A percentile compares a stretch with the other conserved stretches of the same genome.
Conservation (phyloP, 30 jellyfish, hydroid and myxozoan species). For the Cassiopea andromeda region DNA sequence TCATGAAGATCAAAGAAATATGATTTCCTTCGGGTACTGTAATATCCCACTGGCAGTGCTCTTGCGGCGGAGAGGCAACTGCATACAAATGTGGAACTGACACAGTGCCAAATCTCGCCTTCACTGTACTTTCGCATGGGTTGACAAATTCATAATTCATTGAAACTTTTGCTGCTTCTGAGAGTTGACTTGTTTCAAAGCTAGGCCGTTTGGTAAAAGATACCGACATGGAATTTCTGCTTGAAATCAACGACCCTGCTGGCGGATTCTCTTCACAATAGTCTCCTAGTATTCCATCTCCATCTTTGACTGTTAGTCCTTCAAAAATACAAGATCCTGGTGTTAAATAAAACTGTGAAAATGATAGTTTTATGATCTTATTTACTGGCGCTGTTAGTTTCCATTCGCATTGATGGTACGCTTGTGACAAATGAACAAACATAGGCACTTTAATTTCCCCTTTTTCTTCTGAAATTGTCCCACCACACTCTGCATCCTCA, state of each 20-base stretch:
- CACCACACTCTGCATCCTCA: constrained; percentile 85
- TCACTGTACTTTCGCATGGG: constrained; percentile 69
- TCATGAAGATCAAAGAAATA: constrained; percentile 52
- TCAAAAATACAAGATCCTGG: constrained; percentile 88
- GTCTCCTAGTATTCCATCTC: constrained; percentile 73
- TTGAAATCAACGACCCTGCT: constrained; percentile 61
- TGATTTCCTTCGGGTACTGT: constrained; percentile 68
- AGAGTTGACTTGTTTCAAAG: constrained; percentile 9
- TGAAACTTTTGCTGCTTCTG: constrained; percentile 45
- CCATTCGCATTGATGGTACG: constrained; percentile 80
- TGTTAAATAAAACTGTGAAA: constrained; percentile 72
- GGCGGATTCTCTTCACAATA: constrained; percentile 95
- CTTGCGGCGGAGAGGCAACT: background rate
- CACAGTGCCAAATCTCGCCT: constrained; percentile 75
- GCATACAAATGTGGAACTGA: constrained; percentile 37
- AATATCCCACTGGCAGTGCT: constrained; percentile 78
- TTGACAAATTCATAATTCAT: constrained; percentile 60
- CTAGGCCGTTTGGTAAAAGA: constrained; percentile 75
- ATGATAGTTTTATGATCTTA: constrained; percentile 51
- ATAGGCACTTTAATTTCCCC: constrained; percentile 79
- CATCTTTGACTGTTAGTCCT: constrained; percentile 71
- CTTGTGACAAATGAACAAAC: constrained; percentile 62
- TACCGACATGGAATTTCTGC: constrained; percentile 37
- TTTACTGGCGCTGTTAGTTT: constrained; percentile 39
- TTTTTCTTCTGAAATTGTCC: constrained; percentile 26